Percentiles rank a stretch among this genome's conserved stretches.
Evolutionary conservation across 2,888 invertebrate species (phyloP).

Genomic region (Andricus quercusramuli): DNA sequence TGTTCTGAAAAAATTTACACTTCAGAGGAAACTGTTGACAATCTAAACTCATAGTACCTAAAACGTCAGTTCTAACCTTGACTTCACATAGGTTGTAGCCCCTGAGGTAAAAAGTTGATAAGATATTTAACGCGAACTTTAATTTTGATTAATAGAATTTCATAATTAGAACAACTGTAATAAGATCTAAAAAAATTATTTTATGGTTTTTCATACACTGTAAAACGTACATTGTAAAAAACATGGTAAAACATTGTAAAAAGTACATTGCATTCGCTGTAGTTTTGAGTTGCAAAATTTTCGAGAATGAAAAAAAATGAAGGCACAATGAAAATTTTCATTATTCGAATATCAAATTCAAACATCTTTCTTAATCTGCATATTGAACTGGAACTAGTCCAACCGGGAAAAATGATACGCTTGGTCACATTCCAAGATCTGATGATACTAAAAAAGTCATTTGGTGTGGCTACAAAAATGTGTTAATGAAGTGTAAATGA

Average conservation of each 20-base stretch:
- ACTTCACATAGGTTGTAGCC: background rate
- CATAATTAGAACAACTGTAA: no score
- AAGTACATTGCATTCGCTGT: no score
- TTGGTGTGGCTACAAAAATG: background rate
- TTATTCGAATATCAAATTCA: no score
- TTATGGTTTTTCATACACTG: background rate
- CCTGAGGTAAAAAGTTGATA: background rate
- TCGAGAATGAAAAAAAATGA: no score
- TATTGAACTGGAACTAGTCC: background rate
- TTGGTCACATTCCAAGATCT: background rate
- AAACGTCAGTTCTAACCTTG: constrained; percentile 26
- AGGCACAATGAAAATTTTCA: no score
- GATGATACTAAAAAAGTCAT: background rate
- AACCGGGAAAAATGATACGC: background rate
- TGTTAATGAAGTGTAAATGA: no score
- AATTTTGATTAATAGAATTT: background rate
- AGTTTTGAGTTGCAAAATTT: no score
- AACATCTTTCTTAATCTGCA: background rate
- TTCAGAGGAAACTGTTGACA: background rate
- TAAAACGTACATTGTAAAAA: no score
- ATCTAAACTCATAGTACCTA: background rate
- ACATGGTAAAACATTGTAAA: no score
- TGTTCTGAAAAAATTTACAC: constrained; percentile 14
- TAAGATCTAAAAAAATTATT: no score
- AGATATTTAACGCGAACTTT: background rate